Evolutionary conservation across 2,113 vertebrate species (phyloP).

Genomic region (Morone chrysops): DNA sequence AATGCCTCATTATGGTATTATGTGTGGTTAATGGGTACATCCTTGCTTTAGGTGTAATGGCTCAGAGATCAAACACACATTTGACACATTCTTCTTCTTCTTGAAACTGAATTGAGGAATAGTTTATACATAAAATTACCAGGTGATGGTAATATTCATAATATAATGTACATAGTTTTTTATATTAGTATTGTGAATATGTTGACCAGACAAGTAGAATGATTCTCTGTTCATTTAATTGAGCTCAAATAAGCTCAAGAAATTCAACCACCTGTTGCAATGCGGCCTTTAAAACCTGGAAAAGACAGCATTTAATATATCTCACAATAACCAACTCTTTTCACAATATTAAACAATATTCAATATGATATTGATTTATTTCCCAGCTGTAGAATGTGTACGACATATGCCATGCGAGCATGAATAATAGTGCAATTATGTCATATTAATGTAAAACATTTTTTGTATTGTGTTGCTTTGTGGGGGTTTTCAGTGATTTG

Average conservation of each 20-base stretch:
- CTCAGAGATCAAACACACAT: too few relatives aligned
- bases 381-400: neutral
- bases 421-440: neutral
- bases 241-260: too few relatives aligned
- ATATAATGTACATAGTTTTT: neutral
- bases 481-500: conserved; percentile 27
- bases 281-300: neutral
- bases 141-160: too few relatives aligned
- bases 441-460: neutral
- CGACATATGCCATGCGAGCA: too few relatives aligned
- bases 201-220: too few relatives aligned
- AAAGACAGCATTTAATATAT: neutral
- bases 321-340: neutral
- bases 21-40: neutral
- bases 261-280: too few relatives aligned
- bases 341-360: neutral
- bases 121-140: too few relatives aligned
- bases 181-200: neutral
- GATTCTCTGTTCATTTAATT: too few relatives aligned
- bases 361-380: neutral
- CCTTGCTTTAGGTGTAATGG: neutral
- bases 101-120: too few relatives aligned
- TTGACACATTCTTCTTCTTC: too few relatives aligned
- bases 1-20: neutral
- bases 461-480: conserved; percentile 12